Percentiles rank a stretch among this genome's conserved stretches.
These are phyloP conservation scores for Argya squamiceps DNA, from an alignment of 2,797 vertebrate genomes.

Conservation along the genomic window DNA sequence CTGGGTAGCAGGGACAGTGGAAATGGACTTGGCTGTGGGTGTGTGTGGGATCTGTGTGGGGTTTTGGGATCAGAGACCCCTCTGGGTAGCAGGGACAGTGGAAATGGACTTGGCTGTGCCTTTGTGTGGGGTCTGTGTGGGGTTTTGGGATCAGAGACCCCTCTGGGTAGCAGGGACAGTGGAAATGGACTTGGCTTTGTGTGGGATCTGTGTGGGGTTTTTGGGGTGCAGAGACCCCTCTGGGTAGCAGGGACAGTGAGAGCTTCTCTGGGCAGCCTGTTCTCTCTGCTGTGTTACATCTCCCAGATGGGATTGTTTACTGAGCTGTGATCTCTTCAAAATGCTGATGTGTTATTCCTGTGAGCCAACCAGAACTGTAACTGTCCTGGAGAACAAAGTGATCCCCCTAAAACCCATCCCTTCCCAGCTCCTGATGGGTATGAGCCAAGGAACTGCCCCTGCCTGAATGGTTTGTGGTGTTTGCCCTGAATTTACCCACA, in stretches of 20 bases:
- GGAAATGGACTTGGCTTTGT: background rate
- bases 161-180: background rate
- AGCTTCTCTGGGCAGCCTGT: background rate
- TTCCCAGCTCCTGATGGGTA: rapidly evolving
- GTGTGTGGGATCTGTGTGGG: no score
- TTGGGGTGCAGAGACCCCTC: background rate
- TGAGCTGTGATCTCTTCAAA: background rate
- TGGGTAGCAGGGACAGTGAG: background rate
- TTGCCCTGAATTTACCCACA: background rate
- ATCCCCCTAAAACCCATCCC: background rate
- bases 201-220: background rate
- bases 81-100: background rate
- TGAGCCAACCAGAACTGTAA: background rate
- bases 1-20: no score
- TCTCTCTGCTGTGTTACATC: background rate
- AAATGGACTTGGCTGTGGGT: no score
- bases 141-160: background rate
- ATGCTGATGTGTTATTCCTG: background rate
- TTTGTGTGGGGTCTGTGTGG: background rate
- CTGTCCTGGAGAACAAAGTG: background rate
- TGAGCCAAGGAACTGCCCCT: background rate
- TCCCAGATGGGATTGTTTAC: background rate
- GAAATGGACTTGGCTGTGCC: background rate
- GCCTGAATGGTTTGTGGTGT: background rate
- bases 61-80: no score